Evolutionary conservation across 2,888 invertebrate genomes (phyloP).

Genomic region (Drosophila ustulata): DNA sequence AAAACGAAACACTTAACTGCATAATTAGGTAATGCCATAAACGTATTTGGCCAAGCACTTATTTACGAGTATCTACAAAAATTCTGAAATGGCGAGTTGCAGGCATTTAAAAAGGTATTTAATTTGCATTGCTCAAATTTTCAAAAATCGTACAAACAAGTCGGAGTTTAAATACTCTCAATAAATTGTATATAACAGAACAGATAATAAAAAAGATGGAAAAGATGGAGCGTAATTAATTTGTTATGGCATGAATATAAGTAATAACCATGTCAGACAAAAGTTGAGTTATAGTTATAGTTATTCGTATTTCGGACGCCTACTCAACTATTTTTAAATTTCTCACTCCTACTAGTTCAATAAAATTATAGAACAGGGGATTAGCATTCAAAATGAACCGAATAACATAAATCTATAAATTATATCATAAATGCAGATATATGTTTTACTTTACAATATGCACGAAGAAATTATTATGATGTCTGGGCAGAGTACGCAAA

Average conservation of each 20-base stretch:
- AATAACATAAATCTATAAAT: not conserved
- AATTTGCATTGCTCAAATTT: not conserved
- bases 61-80: not conserved
- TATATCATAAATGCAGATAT: not conserved
- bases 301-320: not conserved
- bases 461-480: not conserved
- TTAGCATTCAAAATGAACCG: not conserved
- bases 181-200: not conserved
- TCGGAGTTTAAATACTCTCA: not conserved
- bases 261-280: too few relatives aligned
- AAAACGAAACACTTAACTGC: constrained; percentile 3
- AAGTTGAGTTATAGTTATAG: too few relatives aligned
- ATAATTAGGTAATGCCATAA: constrained; percentile 2
- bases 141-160: not conserved
- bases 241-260: too few relatives aligned
- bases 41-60: not conserved
- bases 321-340: not conserved
- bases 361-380: not conserved
- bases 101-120: not conserved
- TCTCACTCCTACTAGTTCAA: not conserved
- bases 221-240: too few relatives aligned
- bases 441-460: not conserved
- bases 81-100: not conserved
- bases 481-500: not conserved
- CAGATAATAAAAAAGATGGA: too few relatives aligned